Evolutionary conservation across 2,888 invertebrate species (phyloP).

Genomic region (Mythimna vitellina): DNA sequence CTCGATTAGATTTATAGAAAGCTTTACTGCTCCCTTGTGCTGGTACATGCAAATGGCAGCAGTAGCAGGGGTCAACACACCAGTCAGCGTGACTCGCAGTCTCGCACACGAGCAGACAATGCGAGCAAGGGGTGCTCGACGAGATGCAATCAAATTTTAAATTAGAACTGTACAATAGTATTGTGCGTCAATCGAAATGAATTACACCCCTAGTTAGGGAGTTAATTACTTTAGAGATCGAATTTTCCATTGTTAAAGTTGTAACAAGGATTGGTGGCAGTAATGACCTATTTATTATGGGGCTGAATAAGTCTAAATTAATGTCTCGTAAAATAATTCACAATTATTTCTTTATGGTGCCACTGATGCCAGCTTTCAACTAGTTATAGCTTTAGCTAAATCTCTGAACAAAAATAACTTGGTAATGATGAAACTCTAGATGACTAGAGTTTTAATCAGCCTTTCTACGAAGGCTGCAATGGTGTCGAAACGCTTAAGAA

Average conservation of each 20-base stretch:
- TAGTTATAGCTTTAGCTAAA: background rate
- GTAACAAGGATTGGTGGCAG: conserved; percentile 52
- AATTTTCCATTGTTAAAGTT: conserved; percentile 60
- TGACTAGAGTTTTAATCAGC: conserved; percentile 16
- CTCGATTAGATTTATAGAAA: conserved; percentile 77
- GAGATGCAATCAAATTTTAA: conserved; percentile 77
- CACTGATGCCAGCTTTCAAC: background rate
- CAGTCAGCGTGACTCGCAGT: conserved; percentile 60
- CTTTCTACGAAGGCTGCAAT: conserved; percentile 39
- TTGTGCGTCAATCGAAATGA: conserved; percentile 72
- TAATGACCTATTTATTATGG: conserved; percentile 28
- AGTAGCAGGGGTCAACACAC: conserved; percentile 67
- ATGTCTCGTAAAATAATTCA: conserved; percentile 27
- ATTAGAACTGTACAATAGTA: conserved; percentile 76
- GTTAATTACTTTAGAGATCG: conserved; percentile 73
- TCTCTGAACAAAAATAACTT: conserved; percentile 21
- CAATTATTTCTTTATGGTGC: background rate
- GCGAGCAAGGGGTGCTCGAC: conserved; percentile 57
- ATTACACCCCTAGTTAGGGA: conserved; percentile 70
- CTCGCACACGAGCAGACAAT: conserved; percentile 55
- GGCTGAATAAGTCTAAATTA: conserved; percentile 45
- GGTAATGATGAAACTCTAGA: conserved; percentile 27
- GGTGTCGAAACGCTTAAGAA: conserved; percentile 49
- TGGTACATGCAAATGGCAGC: conserved; percentile 67
- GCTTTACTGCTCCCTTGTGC: conserved; percentile 74